Evolutionary conservation across 2,888 invertebrate species (phyloP).

Genomic region (Mesorhabditis spiculigera): DNA sequence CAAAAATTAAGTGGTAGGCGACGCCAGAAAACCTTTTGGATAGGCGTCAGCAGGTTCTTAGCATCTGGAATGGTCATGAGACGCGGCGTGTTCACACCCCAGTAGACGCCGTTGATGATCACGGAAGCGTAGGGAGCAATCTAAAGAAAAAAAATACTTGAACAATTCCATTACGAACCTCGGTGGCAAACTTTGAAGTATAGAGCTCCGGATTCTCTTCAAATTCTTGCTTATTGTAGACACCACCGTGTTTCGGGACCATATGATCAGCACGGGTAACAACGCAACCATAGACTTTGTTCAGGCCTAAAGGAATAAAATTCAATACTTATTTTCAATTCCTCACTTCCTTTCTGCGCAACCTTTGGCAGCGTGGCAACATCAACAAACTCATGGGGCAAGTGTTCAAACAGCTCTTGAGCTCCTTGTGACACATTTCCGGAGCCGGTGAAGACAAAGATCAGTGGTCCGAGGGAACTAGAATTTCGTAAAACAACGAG

Average conservation of each 20-base stretch:
- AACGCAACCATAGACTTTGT: conserved; percentile 92
- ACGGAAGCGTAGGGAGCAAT: conserved; percentile 96
- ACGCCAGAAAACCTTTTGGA: conserved; percentile 67
- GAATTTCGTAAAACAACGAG: neutral
- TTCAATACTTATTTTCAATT: conserved; percentile 12
- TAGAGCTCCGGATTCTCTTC: conserved; percentile 88
- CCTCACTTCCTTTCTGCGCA: conserved; percentile 87
- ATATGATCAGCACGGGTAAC: conserved; percentile 89
- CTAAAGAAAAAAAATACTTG: conserved; percentile 60
- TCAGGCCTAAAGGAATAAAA: conserved; percentile 70
- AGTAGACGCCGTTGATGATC: conserved; percentile 95
- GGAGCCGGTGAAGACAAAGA: conserved; percentile 94
- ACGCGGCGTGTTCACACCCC: conserved; percentile 94
- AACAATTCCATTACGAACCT: conserved; percentile 63
- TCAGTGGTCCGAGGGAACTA: conserved; percentile 85
- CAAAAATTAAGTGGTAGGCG: conserved; percentile 8
- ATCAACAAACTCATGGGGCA: conserved; percentile 94
- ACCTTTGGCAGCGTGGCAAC: conserved; percentile 91
- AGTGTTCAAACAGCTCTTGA: conserved; percentile 80
- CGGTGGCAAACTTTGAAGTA: conserved; percentile 89
- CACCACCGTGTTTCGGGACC: conserved; percentile 84
- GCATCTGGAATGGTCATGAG: conserved; percentile 95
- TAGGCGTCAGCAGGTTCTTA: conserved; percentile 74
- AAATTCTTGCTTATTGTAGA: conserved; percentile 84
- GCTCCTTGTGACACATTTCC: conserved; percentile 85